Percentiles rank a stretch among this genome's conserved stretches.
Evolutionary conservation across 2,888 invertebrate genomes (phyloP).

Genomic region (Seira musarum): DNA sequence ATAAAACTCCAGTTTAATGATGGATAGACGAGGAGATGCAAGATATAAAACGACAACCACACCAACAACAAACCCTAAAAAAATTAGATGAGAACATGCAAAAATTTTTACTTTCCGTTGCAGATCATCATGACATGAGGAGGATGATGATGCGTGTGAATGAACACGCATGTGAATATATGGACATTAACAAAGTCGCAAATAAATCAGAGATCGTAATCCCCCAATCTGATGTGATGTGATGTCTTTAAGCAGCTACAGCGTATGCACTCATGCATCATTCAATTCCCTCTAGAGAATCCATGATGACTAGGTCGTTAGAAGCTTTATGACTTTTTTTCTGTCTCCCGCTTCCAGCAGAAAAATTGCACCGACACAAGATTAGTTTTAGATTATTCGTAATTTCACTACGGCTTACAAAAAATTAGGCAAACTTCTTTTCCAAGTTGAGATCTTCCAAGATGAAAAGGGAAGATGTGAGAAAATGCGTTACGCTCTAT

Average conservation of each 20-base stretch:
- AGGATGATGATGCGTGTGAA: constrained; percentile 1
- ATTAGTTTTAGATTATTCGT: background rate
- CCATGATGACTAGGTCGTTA: background rate
- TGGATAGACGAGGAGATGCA: background rate
- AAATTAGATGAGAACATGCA: too few relatives aligned
- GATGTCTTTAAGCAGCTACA: background rate
- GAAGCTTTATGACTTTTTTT: background rate
- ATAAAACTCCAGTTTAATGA: background rate
- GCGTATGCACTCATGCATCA: background rate
- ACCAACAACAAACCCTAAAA: too few relatives aligned
- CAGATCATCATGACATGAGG: too few relatives aligned
- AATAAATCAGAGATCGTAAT: constrained; percentile 47
- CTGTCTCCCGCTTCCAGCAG: background rate
- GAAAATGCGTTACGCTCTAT: constrained; percentile 23
- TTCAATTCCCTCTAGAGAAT: background rate
- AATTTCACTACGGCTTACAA: background rate
- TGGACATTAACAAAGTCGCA: constrained; percentile 29
- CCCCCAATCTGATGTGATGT: too few relatives aligned
- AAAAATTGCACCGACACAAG: background rate
- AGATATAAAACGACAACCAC: background rate
- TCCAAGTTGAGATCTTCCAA: background rate
- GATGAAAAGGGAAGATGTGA: background rate
- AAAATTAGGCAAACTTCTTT: background rate
- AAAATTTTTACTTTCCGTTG: too few relatives aligned
- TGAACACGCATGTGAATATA: constrained; percentile 1